phyloP scores from a whole-genome alignment of 2,888 invertebrate genomes.

The Drosophila trichaetosa region DNA sequence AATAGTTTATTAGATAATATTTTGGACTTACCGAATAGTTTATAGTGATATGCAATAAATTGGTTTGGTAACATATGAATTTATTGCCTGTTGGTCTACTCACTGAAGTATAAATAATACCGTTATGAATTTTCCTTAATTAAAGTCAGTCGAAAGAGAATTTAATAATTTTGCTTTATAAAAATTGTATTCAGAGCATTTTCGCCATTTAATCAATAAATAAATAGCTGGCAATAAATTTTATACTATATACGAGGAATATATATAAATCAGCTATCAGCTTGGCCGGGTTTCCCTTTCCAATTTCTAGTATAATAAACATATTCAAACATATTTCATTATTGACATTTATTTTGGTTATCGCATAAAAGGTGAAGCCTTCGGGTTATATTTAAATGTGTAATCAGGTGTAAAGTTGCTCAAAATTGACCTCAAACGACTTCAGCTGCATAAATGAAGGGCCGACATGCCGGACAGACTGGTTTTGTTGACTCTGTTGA shows the following conservation, averaged over 20 bases:
- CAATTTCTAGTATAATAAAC: background rate
- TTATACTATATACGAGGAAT: background rate
- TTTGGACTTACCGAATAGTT: background rate
- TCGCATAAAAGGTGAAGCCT: background rate
- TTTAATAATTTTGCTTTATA: background rate
- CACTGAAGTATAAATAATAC: background rate
- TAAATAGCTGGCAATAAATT: background rate
- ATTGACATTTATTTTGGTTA: constrained; percentile 11
- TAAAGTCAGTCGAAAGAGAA: background rate
- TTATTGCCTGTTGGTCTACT: background rate
- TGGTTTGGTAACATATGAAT: background rate
- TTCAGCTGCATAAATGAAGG: constrained; percentile 35
- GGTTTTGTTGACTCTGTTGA: constrained; percentile 14
- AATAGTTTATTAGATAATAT: background rate
- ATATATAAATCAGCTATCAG: background rate
- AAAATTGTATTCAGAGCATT: background rate
- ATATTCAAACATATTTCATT: background rate
- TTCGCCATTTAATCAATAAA: background rate
- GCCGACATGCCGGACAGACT: constrained; percentile 2
- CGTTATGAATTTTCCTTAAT: background rate
- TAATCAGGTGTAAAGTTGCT: constrained; percentile 45
- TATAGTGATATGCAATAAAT: background rate
- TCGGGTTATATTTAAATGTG: constrained; percentile 27
- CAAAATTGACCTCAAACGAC: constrained; percentile 27
- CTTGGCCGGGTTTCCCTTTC: background rate